A percentile compares a stretch with the other conserved stretches of the same genome.
Evolutionary conservation across 2,888 invertebrate genomes (phyloP).

Genomic region (Drosophila conformis): DNA sequence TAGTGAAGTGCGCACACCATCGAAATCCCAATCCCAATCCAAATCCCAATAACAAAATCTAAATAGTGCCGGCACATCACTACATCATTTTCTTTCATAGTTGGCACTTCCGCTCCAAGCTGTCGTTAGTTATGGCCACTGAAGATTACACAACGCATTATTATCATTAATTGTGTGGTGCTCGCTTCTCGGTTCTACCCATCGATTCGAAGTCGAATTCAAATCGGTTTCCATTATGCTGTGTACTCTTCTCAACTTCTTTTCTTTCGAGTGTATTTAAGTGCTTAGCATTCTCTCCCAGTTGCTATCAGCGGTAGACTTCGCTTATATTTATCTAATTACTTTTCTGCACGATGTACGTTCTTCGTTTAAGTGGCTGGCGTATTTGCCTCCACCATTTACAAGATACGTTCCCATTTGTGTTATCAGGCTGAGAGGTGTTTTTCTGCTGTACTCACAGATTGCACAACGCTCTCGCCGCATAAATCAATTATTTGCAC

Average conservation of each 20-base stretch:
- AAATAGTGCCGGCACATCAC: slow-evolving; percentile 30
- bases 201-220: slow-evolving; percentile 7
- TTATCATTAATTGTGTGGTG: slow-evolving; percentile 30
- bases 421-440: slow-evolving; percentile 41
- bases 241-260: not conserved
- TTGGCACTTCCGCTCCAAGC: slow-evolving; percentile 69
- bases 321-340: slow-evolving; percentile 51
- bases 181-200: slow-evolving; percentile 5
- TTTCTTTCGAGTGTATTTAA: slow-evolving; percentile 4
- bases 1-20: slow-evolving; percentile 78
- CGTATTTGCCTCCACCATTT: slow-evolving; percentile 20
- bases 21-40: slow-evolving; percentile 14
- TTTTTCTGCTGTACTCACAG: slow-evolving; percentile 10
- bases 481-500: slow-evolving; percentile 80
- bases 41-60: slow-evolving; percentile 18
- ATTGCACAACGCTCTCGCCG: slow-evolving; percentile 30
- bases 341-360: slow-evolving; percentile 30
- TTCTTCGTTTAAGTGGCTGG: slow-evolving; percentile 29
- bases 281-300: not conserved
- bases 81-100: slow-evolving; percentile 21
- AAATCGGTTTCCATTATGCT: slow-evolving; percentile 7
- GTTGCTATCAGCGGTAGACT: slow-evolving; percentile 25
- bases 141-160: slow-evolving; percentile 48
- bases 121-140: slow-evolving; percentile 57
- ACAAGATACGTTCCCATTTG: slow-evolving; percentile 23